These are phyloP conservation scores for Paramisgurnus dabryanus DNA, from an alignment of 2,113 vertebrate species.

Conservation along the genomic window DNA sequence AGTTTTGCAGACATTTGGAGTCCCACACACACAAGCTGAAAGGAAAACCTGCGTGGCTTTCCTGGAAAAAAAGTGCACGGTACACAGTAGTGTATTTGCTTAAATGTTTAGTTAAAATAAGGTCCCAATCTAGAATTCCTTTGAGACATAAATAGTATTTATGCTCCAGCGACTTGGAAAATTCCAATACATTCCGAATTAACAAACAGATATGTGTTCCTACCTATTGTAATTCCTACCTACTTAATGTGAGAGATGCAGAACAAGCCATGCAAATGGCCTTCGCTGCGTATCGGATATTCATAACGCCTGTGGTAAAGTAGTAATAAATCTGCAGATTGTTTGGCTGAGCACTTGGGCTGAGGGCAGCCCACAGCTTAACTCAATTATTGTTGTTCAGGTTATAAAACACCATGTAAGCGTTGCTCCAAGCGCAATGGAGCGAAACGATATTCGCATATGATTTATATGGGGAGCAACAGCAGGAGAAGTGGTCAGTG, in stretches of 20 bases:
- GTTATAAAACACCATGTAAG: slow-evolving; percentile 36
- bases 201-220: not conserved
- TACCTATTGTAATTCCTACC: not conserved
- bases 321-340: slow-evolving; percentile 25
- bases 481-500: not conserved
- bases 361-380: slow-evolving; percentile 19
- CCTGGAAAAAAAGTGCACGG: not conserved
- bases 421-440: not conserved
- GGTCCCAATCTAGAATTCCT: not conserved
- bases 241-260: not conserved
- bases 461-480: slow-evolving; percentile 1
- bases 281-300: not conserved
- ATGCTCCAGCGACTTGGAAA: not conserved
- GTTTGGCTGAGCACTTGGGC: slow-evolving; percentile 20
- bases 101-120: too few relatives aligned
- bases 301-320: slow-evolving; percentile 3
- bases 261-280: not conserved
- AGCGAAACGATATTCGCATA: not conserved
- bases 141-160: slow-evolving; percentile 11
- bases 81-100: not conserved
- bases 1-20: slow-evolving; percentile 29
- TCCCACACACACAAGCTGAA: not conserved
- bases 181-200: not conserved
- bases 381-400: slow-evolving; percentile 20
- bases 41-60: not conserved